These are phyloP conservation scores for Oriolus oriolus DNA, from an alignment of 2,113 vertebrate species.

Conservation along the genomic window DNA sequence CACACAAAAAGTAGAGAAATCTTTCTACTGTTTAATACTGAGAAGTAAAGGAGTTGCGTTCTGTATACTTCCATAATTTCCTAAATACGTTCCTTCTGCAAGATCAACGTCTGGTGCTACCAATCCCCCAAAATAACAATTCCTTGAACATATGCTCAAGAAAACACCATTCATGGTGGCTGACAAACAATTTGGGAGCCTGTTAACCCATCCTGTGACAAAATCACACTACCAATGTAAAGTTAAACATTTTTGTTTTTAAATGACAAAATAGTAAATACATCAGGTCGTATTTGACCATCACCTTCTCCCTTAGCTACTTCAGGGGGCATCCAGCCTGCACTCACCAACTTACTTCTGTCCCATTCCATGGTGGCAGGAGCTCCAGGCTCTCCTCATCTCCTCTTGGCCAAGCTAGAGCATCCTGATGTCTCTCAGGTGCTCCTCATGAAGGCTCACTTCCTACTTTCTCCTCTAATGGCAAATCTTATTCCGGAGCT, in stretches of 20 bases:
- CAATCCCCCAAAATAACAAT: neutral
- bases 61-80: neutral
- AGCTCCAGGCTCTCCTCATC: neutral
- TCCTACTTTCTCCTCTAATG: constrained; percentile 15
- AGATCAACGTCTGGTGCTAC: neutral
- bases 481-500: neutral
- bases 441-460: neutral
- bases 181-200: neutral
- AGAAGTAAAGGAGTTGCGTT: neutral
- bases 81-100: neutral
- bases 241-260: neutral
- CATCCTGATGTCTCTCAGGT: neutral
- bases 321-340: neutral
- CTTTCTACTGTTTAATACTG: neutral
- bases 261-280: neutral
- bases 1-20: neutral
- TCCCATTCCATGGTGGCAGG: neutral
- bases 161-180: neutral
- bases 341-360: neutral
- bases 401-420: neutral
- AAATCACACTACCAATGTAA: neutral
- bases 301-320: neutral
- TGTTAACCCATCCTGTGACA: neutral
- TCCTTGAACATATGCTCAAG: neutral
- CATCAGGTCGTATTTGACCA: neutral